Conservation (phyloP, 2,888 invertebrate genomes). For the Neocrepidodera transversa region DNA sequence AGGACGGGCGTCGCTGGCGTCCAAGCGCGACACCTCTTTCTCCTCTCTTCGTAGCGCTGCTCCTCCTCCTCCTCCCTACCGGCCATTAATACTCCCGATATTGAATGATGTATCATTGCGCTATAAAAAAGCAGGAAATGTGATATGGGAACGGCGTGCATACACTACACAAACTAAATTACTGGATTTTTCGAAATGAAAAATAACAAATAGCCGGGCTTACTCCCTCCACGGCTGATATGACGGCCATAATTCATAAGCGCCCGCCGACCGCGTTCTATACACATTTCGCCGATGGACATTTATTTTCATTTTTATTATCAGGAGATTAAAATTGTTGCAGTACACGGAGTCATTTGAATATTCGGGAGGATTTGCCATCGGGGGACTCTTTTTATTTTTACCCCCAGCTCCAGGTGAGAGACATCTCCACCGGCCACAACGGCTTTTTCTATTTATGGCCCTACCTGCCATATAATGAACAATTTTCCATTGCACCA, state of each 20-base stretch:
- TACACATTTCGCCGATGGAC: slow-evolving; percentile 58
- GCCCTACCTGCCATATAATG: background rate
- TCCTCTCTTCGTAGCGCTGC: slow-evolving; percentile 35
- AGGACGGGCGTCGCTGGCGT: slow-evolving; percentile 27
- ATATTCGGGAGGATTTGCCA: slow-evolving; percentile 55
- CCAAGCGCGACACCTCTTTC: slow-evolving; percentile 41
- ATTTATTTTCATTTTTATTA: slow-evolving; percentile 63
- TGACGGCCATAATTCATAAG: slow-evolving; percentile 61
- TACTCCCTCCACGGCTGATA: slow-evolving; percentile 59
- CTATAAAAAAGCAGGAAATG: slow-evolving; percentile 63
- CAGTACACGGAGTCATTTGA: slow-evolving; percentile 59
- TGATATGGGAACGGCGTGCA: slow-evolving; percentile 60
- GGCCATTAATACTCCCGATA: slow-evolving; percentile 55
- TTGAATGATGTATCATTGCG: slow-evolving; percentile 64
- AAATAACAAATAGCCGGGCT: slow-evolving; percentile 63
- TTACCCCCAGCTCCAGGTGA: slow-evolving; percentile 47
- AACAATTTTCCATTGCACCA: background rate
- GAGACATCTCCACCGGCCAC: slow-evolving; percentile 32
- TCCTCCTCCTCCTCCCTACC: slow-evolving; percentile 34
- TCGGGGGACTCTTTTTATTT: slow-evolving; percentile 35
- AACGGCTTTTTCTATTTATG: slow-evolving; percentile 19
- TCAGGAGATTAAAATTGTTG: slow-evolving; percentile 63
- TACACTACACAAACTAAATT: slow-evolving; percentile 62
- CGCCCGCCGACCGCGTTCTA: slow-evolving; percentile 50
- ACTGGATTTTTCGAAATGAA: slow-evolving; percentile 63